These are phyloP conservation scores for Anneissia japonica DNA, from an alignment of 35 echinoderm and acorn worm genomes.

Conservation along the genomic window DNA sequence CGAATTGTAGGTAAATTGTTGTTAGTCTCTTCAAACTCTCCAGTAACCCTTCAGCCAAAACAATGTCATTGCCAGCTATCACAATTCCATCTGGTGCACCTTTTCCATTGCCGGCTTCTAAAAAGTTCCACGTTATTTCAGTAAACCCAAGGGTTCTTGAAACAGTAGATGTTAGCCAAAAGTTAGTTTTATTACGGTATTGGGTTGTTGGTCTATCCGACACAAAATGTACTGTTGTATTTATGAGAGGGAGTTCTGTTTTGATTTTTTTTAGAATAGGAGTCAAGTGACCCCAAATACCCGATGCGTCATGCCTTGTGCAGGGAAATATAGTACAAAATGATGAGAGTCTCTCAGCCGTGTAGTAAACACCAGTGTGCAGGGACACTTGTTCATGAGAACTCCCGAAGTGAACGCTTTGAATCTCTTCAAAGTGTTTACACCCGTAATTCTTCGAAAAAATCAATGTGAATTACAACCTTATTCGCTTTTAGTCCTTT, in stretches of 20 bases:
- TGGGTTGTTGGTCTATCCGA: conserved; percentile 35
- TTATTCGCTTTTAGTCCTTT: not conserved
- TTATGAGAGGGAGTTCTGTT: not conserved
- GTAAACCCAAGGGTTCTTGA: conserved; percentile 8
- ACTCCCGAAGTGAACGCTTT: conserved; percentile 34
- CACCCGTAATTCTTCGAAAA: conserved; percentile 26
- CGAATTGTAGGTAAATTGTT: no score
- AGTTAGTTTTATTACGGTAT: conserved; percentile 42
- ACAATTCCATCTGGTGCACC: conserved; percentile 41
- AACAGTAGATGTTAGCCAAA: conserved; percentile 27
- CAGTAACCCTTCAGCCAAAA: no score
- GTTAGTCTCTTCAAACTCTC: no score
- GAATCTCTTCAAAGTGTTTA: conserved; percentile 24
- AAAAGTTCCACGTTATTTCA: conserved; percentile 12
- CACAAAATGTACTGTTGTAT: conserved; percentile 23
- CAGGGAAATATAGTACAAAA: not conserved
- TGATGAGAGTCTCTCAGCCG: not conserved
- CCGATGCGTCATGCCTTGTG: not conserved
- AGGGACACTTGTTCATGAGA: not conserved
- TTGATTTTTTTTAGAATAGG: not conserved
- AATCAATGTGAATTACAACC: conserved; percentile 7
- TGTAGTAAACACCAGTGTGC: not conserved
- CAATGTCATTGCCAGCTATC: not conserved
- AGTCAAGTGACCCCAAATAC: not conserved
- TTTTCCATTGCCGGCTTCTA: conserved; percentile 33